Evolutionary conservation across 1,140 invertebrate species (phyloP), one percentile per base, ranked within the genome.

Genomic region (Drosophila paulistorum): DNA sequence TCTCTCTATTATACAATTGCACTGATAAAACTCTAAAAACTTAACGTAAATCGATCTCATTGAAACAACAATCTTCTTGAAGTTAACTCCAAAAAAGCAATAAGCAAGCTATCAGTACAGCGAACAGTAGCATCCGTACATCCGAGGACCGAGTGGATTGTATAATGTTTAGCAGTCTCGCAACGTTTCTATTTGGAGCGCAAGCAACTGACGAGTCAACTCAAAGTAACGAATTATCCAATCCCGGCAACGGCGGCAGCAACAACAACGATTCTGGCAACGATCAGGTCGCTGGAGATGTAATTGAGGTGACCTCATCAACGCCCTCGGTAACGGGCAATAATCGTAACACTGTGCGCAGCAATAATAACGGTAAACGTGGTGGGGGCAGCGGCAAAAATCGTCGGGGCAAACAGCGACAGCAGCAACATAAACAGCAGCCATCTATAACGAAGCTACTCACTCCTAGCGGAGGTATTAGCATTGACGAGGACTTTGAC

Each of bases 91-190:
- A 62, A 71, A 65, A 65, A 86, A 89, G 81, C 77, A 89, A 90
- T 84, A 78, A 39, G 20, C 45, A 68, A 30, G 59, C 65, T 13
- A 30, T 51, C 61, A 1, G 45, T 23, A 23, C 10, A 30, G 30
- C 71, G 61, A 69, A 42, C 54, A 68, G 61, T 62, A 42, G 37
- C 48, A 58, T 23, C 42, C 68, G 67, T 23, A 9, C 45, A 23
- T 39, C 45, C 17, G 45, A 48, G 45, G 45, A 48, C 45, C 14
- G 45, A 51, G 45, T 51, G 45, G 45, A 51, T 71, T 65, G 76
- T 92, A 92, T 92, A 92, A 92, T 92, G 91, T 90, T 92, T 80
- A 92, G 80, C 80, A 91, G 91, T 71, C 84, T 92, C 77, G 91
- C 91, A 72, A 81, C 91, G 66, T 92, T 81, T 87, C 74, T 92